Evolutionary conservation across 92 coral and sea anemone species (phyloP), one percentile per base, ranked within the genome.

Genomic region (Zoanthus sociatus): DNA sequence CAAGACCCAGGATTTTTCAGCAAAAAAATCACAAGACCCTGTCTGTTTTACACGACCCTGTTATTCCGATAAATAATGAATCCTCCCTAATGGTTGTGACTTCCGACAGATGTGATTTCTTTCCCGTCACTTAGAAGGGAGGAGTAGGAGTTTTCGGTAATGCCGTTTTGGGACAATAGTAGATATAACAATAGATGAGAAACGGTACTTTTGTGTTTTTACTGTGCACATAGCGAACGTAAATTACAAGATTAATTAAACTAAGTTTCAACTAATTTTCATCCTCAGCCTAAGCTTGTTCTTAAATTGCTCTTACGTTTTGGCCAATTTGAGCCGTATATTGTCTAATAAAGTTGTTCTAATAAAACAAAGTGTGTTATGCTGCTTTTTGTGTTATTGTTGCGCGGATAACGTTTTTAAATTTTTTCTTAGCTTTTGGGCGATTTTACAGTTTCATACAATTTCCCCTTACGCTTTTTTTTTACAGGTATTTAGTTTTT

Each of bases 331-430:
- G 42, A 37, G 42, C 42, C 42, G 26, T 26, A 37, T 37, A 37
- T 37, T 37, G 42, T 37, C 42, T 37, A 0, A 37, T 37, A 37
- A 1, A 37, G 42, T 37, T 37, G 42, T 37, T 37, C 42, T 37
- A 37, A 37, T 37, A 37, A 37, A 37, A 37, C 42, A 37, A 37
- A 37, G 42, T 4, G 42, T 37, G 77, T 42, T 6, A 16, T 44
- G 77, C 51, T 51, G 77, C 53, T 73, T 45, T 73, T 9, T 73
- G 55, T 73, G 77, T 73, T 73, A 73, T 16, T 73, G 54, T 73
- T 44, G 77, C 26, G 21, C 54, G 77, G 77, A 33, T 37, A n/a
- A 18, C 21, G 18, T 18, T 66, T 18, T 66, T 3, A 9, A 13
- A 56, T 56, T 0, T 63, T 16, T 63, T 63, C 9, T 63, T 18